Conservation (phyloP, 1,140 invertebrate genomes). For the Bombus balteatus region DNA sequence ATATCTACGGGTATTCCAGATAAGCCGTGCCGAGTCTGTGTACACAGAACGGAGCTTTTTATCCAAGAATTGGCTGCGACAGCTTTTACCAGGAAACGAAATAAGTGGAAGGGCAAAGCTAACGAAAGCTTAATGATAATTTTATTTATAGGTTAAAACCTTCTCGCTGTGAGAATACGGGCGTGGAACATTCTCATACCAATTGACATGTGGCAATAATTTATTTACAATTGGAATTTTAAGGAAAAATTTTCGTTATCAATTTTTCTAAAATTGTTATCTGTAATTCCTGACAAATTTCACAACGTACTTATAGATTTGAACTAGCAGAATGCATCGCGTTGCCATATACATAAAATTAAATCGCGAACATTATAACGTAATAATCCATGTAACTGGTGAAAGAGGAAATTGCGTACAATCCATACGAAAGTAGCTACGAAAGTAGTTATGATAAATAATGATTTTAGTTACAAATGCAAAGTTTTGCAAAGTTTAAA, state of each 20-base stretch:
- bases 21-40: conserved; percentile 19
- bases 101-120: neutral
- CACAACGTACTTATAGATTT: neutral
- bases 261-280: neutral
- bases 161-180: no score
- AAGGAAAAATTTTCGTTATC: neutral
- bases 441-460: conserved; percentile 16
- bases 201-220: neutral
- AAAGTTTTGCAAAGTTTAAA: neutral
- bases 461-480: conserved; percentile 21
- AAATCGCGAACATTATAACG: neutral
- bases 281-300: neutral
- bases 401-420: neutral
- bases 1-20: conserved; percentile 47
- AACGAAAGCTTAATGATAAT: conserved; percentile 8
- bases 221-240: neutral
- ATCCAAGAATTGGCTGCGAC: conserved; percentile 28
- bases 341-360: neutral
- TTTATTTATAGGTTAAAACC: neutral
- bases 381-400: no score
- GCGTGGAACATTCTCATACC: no score
- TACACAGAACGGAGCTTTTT: conserved; percentile 35
- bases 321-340: no score
- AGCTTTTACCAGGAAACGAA: conserved; percentile 50
- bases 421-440: neutral